phyloP scores from a whole-genome alignment of 2,797 vertebrate genomes.

The Ctenopoma multispine region DNA sequence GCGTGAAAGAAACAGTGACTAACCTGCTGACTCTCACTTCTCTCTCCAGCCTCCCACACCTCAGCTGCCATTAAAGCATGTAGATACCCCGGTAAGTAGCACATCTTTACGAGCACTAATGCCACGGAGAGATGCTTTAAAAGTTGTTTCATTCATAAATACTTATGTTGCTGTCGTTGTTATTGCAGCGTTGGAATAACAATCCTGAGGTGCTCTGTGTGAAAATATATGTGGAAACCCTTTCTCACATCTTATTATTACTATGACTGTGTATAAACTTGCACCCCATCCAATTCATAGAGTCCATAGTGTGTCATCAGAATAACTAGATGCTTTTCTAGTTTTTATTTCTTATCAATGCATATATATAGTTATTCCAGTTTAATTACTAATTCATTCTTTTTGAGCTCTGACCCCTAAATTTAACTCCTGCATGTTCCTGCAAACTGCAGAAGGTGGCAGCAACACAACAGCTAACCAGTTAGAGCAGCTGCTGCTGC shows the following conservation, averaged over 20 bases:
- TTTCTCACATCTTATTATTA: not conserved
- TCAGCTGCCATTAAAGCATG: constrained; percentile 82
- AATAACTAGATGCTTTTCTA: not conserved
- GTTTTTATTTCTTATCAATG: not conserved
- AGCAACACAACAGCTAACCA: constrained; percentile 30
- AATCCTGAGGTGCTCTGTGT: not conserved
- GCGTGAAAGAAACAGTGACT: constrained; percentile 61
- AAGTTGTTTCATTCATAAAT: constrained; percentile 39
- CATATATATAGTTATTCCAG: not conserved
- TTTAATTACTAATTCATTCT: not conserved
- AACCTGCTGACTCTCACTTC: constrained; percentile 58
- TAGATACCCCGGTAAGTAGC: constrained; percentile 82
- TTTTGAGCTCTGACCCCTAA: not conserved
- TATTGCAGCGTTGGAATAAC: constrained; percentile 33
- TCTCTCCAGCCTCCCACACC: constrained; percentile 79
- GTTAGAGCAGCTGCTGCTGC: not conserved
- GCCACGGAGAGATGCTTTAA: constrained; percentile 46
- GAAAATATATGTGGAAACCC: constrained; percentile 12
- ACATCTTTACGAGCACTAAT: constrained; percentile 12
- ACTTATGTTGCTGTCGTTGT: constrained; percentile 16
- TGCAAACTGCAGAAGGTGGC: constrained; percentile 50
- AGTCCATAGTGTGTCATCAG: not conserved
- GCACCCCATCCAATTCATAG: not conserved
- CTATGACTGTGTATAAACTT: not conserved
- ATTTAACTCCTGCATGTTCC: constrained; percentile 5